Conservation (phyloP, 2,888 invertebrate species). For the Dioctria rufipes region DNA sequence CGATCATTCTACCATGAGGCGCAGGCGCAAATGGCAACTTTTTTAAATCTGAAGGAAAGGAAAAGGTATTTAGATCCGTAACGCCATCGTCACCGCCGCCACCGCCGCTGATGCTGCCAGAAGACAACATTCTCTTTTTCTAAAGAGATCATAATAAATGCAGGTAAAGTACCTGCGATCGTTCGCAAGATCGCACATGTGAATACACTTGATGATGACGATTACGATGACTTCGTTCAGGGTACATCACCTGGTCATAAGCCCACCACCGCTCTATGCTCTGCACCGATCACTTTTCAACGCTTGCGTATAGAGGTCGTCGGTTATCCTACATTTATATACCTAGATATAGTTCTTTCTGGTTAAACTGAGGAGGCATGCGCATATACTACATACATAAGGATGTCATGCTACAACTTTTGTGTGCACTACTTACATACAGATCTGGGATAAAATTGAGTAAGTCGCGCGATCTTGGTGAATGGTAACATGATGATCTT, state of each 20-base stretch:
- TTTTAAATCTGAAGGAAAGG: conserved; percentile 45
- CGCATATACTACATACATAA: background rate
- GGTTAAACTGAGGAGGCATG: conserved; percentile 5
- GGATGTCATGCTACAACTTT: background rate
- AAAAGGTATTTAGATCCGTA: conserved; percentile 53
- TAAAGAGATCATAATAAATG: conserved; percentile 41
- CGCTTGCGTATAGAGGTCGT: conserved; percentile 43
- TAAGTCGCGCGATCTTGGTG: conserved; percentile 33
- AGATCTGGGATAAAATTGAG: conserved; percentile 25
- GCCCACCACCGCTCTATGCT: background rate
- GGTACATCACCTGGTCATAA: conserved; percentile 45
- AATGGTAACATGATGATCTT: conserved; percentile 51
- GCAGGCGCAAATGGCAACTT: conserved; percentile 45
- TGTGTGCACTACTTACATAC: conserved; percentile 27
- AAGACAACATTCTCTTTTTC: conserved; percentile 52
- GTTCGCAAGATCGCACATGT: conserved; percentile 33
- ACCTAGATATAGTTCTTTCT: background rate
- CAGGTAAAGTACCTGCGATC: conserved; percentile 46
- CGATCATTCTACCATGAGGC: conserved; percentile 22
- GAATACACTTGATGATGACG: conserved; percentile 25
- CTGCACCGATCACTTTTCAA: conserved; percentile 34
- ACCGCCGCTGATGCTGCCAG: background rate
- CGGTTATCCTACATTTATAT: background rate
- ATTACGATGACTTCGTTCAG: background rate
- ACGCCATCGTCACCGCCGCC: conserved; percentile 1